These are phyloP conservation scores for Choristoneura fumiferana DNA, from an alignment of 1,140 invertebrate species.

Conservation along the genomic window DNA sequence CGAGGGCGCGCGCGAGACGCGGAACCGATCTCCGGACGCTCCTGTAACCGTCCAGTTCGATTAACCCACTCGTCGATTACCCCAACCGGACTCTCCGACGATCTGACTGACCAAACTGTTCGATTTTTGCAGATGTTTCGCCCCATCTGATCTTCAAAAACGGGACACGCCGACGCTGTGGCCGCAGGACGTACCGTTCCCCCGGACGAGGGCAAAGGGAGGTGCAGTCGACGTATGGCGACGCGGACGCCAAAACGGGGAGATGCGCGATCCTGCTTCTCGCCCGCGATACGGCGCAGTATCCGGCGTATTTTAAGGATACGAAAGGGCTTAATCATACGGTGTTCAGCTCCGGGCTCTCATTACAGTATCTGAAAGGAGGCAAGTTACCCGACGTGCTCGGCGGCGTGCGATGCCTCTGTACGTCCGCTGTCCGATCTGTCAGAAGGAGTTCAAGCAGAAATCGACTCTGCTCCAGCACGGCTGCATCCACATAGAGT, in stretches of 20 bases:
- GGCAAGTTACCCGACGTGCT: conserved; percentile 89
- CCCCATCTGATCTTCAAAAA: conserved; percentile 93
- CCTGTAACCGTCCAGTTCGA: conserved; percentile 70
- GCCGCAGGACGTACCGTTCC: conserved; percentile 91
- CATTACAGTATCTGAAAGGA: conserved; percentile 84
- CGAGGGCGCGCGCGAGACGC: conserved; percentile 68
- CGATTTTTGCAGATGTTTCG: conserved; percentile 87
- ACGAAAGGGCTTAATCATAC: conserved; percentile 87
- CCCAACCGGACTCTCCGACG: conserved; percentile 29
- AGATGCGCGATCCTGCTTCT: conserved; percentile 81
- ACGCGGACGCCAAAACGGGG: conserved; percentile 83
- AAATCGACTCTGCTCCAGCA: conserved; percentile 92
- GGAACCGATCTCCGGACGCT: conserved; percentile 71
- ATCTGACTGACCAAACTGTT: conserved; percentile 53
- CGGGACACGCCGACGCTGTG: conserved; percentile 89
- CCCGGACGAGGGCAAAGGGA: conserved; percentile 85
- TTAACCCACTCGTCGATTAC: conserved; percentile 71
- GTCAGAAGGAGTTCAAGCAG: conserved; percentile 93
- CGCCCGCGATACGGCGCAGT: conserved; percentile 87
- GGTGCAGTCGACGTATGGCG: conserved; percentile 85
- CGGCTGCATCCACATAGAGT: conserved; percentile 93
- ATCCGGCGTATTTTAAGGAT: conserved; percentile 92
- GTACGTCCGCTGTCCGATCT: conserved; percentile 91
- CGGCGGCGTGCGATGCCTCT: conserved; percentile 90
- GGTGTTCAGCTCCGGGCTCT: conserved; percentile 81